Conservation (phyloP, 2,113 vertebrate species). For the Thalassarche chlororhynchos region DNA sequence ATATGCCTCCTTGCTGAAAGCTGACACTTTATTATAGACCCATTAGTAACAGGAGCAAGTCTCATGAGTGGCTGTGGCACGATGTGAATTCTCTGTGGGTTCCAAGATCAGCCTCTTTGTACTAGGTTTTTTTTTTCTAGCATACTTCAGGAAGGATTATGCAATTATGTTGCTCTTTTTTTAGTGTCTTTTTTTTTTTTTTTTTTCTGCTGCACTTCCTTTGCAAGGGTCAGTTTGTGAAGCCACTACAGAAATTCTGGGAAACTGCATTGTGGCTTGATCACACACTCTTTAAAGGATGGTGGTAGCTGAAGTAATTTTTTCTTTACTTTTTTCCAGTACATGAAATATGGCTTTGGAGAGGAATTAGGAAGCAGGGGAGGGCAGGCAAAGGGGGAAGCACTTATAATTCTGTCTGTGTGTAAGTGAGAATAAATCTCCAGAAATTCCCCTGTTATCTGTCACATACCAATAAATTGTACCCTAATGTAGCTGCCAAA, state of each 20-base stretch:
- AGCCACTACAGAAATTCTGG: neutral
- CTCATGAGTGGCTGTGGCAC: neutral
- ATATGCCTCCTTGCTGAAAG: neutral
- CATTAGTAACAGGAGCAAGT: neutral
- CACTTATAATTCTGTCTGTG: neutral
- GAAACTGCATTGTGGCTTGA: neutral
- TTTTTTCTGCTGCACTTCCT: neutral
- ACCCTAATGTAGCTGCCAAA: neutral
- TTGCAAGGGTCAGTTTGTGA: neutral
- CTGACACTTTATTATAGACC: neutral
- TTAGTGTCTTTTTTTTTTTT: neutral
- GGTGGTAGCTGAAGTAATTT: neutral
- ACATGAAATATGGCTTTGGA: neutral
- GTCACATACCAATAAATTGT: neutral
- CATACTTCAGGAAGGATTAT: neutral
- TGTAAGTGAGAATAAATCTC: neutral
- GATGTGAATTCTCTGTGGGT: neutral
- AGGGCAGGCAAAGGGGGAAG: neutral
- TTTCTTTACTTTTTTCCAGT: neutral
- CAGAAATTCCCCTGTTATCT: neutral
- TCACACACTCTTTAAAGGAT: neutral
- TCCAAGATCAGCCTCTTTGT: neutral
- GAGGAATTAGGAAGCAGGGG: neutral
- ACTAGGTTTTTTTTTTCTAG: neutral
- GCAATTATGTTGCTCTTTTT: neutral